These are phyloP conservation scores for Pelodiscus sinensis DNA, from an alignment of 2,113 vertebrate genomes.

Conservation along the genomic window DNA sequence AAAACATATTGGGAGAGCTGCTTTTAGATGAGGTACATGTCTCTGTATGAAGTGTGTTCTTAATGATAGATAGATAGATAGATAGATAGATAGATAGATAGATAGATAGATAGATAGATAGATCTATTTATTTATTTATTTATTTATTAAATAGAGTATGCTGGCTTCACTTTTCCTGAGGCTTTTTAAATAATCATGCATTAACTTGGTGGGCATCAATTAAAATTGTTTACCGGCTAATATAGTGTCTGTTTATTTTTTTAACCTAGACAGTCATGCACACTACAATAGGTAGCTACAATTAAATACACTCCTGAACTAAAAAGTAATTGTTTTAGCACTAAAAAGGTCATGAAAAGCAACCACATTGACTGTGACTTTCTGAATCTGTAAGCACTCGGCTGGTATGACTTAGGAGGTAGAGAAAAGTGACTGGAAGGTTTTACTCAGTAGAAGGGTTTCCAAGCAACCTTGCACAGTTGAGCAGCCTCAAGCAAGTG, in stretches of 20 bases:
- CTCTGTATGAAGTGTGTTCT: not conserved
- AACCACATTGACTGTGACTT: conserved; percentile 60
- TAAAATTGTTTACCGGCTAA: not conserved
- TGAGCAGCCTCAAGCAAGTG: conserved; percentile 70
- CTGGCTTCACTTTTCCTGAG: not conserved
- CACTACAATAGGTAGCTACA: not conserved
- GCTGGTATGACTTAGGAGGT: conserved; percentile 59
- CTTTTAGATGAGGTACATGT: not conserved
- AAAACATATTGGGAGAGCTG: not conserved
- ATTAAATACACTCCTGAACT: conserved; percentile 37
- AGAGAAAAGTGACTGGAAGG: conserved; percentile 64
- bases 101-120: not conserved
- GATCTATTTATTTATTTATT: too few relatives aligned
- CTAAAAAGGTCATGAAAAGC: conserved; percentile 65
- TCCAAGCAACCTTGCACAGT: conserved; percentile 80
- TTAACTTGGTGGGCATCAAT: not conserved
- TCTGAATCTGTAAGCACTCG: conserved; percentile 57
- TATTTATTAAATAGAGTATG: not conserved
- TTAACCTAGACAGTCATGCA: not conserved
- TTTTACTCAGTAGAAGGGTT: conserved; percentile 58
- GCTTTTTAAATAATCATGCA: not conserved
- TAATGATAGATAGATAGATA: not conserved
- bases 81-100: not conserved
- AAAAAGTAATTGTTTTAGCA: conserved; percentile 69
- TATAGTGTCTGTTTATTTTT: not conserved